Evolutionary conservation across 1,140 invertebrate genomes (phyloP), one percentile per base, ranked within the genome.

Genomic region (Harpegnathos saltator): DNA sequence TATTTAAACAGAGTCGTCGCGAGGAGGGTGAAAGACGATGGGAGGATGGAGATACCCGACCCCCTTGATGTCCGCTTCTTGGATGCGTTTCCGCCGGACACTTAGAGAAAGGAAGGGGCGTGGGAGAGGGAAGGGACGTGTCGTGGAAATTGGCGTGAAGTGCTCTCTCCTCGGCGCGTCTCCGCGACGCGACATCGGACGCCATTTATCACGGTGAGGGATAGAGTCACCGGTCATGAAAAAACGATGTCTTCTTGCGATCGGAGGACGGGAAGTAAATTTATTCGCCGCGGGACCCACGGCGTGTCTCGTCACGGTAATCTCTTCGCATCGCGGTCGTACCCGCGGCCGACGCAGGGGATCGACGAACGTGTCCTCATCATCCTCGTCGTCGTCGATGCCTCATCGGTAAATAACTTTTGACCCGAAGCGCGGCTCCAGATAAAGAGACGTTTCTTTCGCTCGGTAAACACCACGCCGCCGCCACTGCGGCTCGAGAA

Each of bases 1-100:
- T 89, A 89, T 88, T 89, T 88, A 88, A 87, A 73, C 78, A 72
- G n/a, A n/a, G 24, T 48, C 63, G 5, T 29, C 24, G 52, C 17
- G 38, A 29, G 5, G 29, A 33, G 29, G 29, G 29, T 3, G 1
- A 33, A 33, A 33, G 29, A 33, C 1, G 5, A 5, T 5, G 29
- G 5, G 29, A 33, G 38, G 38, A 44, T 1, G 7, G 3, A 11
- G 38, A 9, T 11, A 9, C 38, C 3, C 38, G 38, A n/a, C n/a
- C 7, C 9, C 3, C 38, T 4, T 9, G 38, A 44, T 44, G 38
- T 44, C 38, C 38, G 38, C 11, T 44, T 44, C 7, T 44, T 11
- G 3, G 38, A 44, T 54, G 71, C 48, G 68, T 74, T 86, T 71
- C 63, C 0, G 38, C 38, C 0, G 38, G 7, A 44, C 11, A 9